Evolutionary conservation across 2,888 invertebrate genomes (phyloP).

Genomic region (Drymonia ruficornis): DNA sequence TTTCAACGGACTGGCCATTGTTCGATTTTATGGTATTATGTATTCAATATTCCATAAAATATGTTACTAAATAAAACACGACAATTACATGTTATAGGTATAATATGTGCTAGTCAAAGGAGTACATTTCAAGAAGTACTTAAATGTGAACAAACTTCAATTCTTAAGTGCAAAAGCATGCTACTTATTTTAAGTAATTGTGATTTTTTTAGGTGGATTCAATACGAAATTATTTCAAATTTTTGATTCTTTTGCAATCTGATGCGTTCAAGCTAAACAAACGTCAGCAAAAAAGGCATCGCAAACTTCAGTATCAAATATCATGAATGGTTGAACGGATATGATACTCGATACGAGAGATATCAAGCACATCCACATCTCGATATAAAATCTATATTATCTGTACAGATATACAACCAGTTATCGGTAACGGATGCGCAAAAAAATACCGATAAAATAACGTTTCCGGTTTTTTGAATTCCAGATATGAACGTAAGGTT

Average conservation of each 20-base stretch:
- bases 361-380: slow-evolving; percentile 29
- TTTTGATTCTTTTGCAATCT: too few species aligned
- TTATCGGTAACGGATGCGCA: slow-evolving; percentile 45
- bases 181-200: too few species aligned
- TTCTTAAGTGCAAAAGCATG: too few species aligned
- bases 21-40: not conserved
- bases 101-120: too few species aligned
- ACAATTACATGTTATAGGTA: too few species aligned
- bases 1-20: slow-evolving; percentile 28
- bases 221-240: too few species aligned
- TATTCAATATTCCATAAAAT: too few species aligned
- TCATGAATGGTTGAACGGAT: slow-evolving; percentile 52
- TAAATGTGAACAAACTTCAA: too few species aligned
- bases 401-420: slow-evolving; percentile 25
- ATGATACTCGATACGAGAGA: slow-evolving; percentile 51
- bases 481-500: slow-evolving; percentile 28
- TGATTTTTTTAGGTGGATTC: too few species aligned
- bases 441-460: slow-evolving; percentile 58
- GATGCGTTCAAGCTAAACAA: not conserved
- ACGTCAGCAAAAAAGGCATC: slow-evolving; percentile 21
- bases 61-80: too few species aligned
- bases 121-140: too few species aligned
- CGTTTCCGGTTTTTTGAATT: slow-evolving; percentile 46
- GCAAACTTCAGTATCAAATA: slow-evolving; percentile 37
- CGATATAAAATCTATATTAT: slow-evolving; percentile 29